phyloP scores from a whole-genome alignment of 2,797 vertebrate genomes.

The Furcifer pardalis region DNA sequence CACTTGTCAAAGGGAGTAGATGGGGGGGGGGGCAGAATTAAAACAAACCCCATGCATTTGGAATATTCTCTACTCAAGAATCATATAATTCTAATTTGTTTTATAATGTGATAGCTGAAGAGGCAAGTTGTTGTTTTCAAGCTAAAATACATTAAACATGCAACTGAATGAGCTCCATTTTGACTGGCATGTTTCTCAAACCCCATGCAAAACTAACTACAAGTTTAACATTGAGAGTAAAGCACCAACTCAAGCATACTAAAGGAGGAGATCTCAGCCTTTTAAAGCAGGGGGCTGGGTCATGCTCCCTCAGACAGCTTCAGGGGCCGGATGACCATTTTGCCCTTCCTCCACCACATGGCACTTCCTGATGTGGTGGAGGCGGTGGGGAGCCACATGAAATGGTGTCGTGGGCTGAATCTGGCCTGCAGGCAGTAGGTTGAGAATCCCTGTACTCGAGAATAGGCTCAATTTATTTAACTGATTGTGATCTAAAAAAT shows the following conservation, averaged over 20 bases:
- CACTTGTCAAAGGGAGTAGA: background rate
- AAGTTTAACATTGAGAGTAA: background rate
- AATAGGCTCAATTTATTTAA: conserved; percentile 43
- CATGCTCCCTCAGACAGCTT: no score
- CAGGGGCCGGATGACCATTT: no score
- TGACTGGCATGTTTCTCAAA: conserved; percentile 21
- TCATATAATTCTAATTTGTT: conserved; percentile 12
- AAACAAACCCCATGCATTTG: no score
- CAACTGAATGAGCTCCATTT: background rate
- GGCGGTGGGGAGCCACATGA: no score
- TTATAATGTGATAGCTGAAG: conserved; percentile 1
- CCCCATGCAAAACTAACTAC: background rate
- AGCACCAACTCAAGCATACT: conserved; percentile 19
- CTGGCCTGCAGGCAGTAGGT: no score
- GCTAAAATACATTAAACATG: background rate
- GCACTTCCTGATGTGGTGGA: no score
- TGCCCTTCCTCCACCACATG: no score
- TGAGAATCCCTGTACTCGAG: conserved; percentile 36
- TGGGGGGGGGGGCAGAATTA: no score
- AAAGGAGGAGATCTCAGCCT: no score
- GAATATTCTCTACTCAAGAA: conserved; percentile 6
- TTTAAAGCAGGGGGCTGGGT: no score
- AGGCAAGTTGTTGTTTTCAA: background rate
- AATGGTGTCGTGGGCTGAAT: no score
- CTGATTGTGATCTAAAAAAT: background rate